Evolutionary conservation across 2,113 vertebrate genomes (phyloP).

Genomic region (Eupsittula cactorum): DNA sequence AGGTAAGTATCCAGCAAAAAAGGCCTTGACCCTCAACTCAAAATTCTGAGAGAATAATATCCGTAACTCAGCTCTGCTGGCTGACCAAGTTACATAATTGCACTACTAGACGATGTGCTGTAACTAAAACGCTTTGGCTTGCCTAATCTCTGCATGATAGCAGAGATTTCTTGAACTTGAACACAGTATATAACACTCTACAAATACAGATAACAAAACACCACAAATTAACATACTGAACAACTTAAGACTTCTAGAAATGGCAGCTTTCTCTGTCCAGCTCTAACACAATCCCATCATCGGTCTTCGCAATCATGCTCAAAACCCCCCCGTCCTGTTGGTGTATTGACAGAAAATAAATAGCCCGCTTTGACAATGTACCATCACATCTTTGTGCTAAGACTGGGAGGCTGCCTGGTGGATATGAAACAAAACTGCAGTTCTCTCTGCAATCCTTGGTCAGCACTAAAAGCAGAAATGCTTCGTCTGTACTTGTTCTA

Average conservation of each 20-base stretch:
- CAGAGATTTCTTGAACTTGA: neutral
- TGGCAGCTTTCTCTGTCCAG: neutral
- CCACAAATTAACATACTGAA: neutral
- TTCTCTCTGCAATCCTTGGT: neutral
- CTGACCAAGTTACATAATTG: neutral
- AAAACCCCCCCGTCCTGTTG: fast-evolving
- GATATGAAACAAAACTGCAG: neutral
- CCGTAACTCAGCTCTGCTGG: neutral
- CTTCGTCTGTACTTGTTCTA: neutral
- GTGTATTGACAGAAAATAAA: neutral
- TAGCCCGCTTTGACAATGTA: neutral
- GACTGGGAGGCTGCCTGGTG: neutral
- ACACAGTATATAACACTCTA: neutral
- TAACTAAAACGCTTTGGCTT: neutral
- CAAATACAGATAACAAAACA: neutral
- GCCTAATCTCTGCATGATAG: neutral
- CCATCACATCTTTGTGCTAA: neutral
- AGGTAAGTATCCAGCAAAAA: neutral
- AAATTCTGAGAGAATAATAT: neutral
- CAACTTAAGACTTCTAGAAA: neutral
- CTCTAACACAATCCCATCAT: neutral
- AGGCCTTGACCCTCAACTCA: neutral
- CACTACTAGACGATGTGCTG: neutral
- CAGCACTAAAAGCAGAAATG: neutral
- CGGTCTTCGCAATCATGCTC: neutral